Conservation (phyloP, 1,140 invertebrate species). For the Heliconius melpomene region DNA sequence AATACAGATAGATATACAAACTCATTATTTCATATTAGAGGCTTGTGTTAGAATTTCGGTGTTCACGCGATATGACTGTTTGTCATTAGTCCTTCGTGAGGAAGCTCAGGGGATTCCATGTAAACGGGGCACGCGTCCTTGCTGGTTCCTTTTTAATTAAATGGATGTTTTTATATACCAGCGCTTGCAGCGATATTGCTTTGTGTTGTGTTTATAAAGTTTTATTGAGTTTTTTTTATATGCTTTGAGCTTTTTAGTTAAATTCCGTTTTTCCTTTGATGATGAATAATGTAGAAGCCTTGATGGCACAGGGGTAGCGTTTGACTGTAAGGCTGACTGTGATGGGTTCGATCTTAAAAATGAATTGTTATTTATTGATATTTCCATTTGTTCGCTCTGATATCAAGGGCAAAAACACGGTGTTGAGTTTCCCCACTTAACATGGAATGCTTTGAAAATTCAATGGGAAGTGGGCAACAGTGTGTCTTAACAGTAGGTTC, state of each 20-base stretch:
- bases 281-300: neutral
- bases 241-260: neutral
- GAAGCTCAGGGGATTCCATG: conserved; percentile 33
- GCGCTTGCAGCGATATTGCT: conserved; percentile 17
- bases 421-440: no score
- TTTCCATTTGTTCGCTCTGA: no score
- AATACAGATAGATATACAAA: neutral
- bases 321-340: no score
- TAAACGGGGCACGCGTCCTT: conserved; percentile 28
- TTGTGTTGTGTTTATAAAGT: conserved; percentile 11
- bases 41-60: conserved; percentile 21
- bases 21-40: neutral
- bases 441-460: no score
- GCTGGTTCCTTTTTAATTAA: conserved; percentile 33
- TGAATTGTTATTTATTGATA: no score
- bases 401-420: no score
- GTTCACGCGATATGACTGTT: conserved; percentile 38
- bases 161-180: conserved; percentile 24
- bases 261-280: neutral
- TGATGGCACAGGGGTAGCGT: no score
- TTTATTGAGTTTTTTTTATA: neutral
- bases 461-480: no score
- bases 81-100: conserved; percentile 31
- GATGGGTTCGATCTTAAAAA: no score
- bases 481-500: no score